These are phyloP conservation scores for Epirrhoe alternata DNA, from an alignment of 2,888 invertebrate species.

Conservation along the genomic window DNA sequence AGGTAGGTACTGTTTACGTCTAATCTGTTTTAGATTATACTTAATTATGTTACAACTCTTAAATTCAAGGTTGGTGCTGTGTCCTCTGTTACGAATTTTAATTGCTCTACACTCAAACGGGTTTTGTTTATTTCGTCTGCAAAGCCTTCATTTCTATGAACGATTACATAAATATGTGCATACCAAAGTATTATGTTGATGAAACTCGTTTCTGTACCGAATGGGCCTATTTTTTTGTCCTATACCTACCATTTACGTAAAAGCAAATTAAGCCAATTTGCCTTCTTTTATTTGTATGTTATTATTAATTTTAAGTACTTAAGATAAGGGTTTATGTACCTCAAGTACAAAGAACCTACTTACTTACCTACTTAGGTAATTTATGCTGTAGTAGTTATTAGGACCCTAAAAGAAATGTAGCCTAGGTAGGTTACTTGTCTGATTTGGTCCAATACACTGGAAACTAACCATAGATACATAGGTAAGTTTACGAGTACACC, in stretches of 20 bases:
- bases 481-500: no score
- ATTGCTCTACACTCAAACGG: constrained; percentile 12
- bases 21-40: constrained; percentile 6
- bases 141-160: constrained; percentile 17
- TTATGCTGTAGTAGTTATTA: no score
- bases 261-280: not conserved
- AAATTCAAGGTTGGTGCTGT: constrained; percentile 24
- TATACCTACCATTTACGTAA: not conserved
- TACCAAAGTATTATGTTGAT: constrained; percentile 25
- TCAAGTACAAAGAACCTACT: no score
- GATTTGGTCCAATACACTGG: no score
- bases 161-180: constrained; percentile 29
- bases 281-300: not conserved
- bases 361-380: no score
- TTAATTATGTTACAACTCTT: constrained; percentile 12
- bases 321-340: no score
- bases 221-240: constrained; percentile 8
- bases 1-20: no score
- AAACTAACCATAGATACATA: no score
- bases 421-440: no score
- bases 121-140: constrained; percentile 29
- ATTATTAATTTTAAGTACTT: no score
- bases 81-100: constrained; percentile 26
- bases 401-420: no score
- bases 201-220: constrained; percentile 19